These are phyloP conservation scores for Sweltsa coloradensis DNA, from an alignment of 1,140 invertebrate genomes.

Conservation along the genomic window DNA sequence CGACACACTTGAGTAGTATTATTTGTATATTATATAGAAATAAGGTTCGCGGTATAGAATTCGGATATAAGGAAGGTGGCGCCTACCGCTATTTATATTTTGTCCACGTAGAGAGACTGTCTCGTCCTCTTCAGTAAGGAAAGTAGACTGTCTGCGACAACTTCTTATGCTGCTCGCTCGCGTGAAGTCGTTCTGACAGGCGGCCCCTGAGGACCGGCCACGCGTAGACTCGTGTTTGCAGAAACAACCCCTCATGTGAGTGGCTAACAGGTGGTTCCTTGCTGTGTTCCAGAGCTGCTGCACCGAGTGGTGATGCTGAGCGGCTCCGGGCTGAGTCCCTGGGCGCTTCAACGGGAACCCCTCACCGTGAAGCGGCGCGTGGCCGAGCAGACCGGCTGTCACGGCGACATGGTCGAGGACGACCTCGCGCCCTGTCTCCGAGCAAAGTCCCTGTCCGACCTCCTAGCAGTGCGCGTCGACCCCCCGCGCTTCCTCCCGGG, in stretches of 20 bases:
- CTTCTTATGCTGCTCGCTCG: no score
- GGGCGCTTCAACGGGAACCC: conserved; percentile 84
- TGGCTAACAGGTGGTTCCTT: neutral
- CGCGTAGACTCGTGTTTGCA: neutral
- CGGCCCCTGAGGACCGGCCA: no score
- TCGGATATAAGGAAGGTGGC: no score
- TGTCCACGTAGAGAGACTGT: no score
- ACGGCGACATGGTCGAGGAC: conserved; percentile 60
- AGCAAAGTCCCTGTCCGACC: conserved; percentile 52
- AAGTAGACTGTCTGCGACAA: no score
- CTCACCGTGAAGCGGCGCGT: conserved; percentile 65
- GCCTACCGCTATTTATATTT: no score
- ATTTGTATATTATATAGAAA: no score
- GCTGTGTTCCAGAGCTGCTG: conserved; percentile 59
- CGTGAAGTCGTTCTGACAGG: no score
- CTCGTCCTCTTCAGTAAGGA: no score
- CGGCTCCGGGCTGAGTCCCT: conserved; percentile 88
- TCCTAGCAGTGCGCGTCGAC: conserved; percentile 57
- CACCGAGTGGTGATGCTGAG: conserved; percentile 84
- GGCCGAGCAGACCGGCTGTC: conserved; percentile 62
- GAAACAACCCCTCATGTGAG: neutral
- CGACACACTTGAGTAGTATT: no score
- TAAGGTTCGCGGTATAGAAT: no score
- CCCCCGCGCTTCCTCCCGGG: conserved; percentile 72
- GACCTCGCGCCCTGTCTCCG: conserved; percentile 75